Base-by-base conservation (phyloP, 2,888 invertebrate genomes). In the Ditula angustiorana region DNA sequence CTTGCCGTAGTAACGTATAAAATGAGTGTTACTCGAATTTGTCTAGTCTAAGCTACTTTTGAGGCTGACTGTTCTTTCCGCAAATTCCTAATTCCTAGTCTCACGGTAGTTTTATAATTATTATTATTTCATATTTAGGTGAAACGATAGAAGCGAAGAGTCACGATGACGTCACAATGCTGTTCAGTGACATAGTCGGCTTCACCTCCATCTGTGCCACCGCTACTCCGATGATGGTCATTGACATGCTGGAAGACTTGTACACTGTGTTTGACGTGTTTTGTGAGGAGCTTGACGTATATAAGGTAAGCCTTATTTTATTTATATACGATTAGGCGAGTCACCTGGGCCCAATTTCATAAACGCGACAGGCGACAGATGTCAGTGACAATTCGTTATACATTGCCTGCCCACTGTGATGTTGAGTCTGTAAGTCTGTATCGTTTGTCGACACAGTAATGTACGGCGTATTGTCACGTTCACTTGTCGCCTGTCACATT, bases 191-290 rank as follows among this genome's bases (percentile, higher is more conserved):
- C 80, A 98, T 99, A 61, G 98, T 99, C 0, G 98, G 98, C 19
- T 99, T 99, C 86, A 99, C 98, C 0, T 97, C 98, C 33, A 99
- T 99, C 78, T 99, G 99, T 78, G 97, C 98, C 0, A 97, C 98
- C 0, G 97, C 98, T 19, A 98, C 98, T 0, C 98, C 98, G 0
- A 97, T 99, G 95, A 97, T 97, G 97, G 98, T 98, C 49, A 98
- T 99, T 77, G 97, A 96, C 76, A 98, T 99, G 98, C 94, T 99
- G 53, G 98, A 98, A 82, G 96, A 96, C 74, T 93, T 99, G 52
- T 99, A 99, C 92, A 98, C 98, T 80, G 96, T 97, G 76, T 99
- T 98, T 78, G 98, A 99, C 84, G 95, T 96, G 46, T 98, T 96
- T 86, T 98, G 98, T 81, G 98, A 98, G 70, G 96, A 97, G 73